Evolutionary conservation across 2,797 vertebrate species (phyloP).

Genomic region (Acrocephalus scirpaceus): DNA sequence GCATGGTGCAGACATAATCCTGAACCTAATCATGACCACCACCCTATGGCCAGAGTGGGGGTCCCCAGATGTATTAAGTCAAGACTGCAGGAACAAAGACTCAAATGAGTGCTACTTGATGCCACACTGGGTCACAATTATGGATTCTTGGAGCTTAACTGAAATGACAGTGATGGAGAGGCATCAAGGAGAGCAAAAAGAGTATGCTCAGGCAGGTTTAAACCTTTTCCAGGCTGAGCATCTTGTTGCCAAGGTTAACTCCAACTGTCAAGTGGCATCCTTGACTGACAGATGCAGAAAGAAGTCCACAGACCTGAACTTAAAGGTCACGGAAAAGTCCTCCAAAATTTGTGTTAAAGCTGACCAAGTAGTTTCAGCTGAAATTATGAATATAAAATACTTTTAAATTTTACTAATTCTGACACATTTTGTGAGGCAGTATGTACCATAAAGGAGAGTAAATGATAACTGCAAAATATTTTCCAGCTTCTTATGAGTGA

Average conservation of each 20-base stretch:
- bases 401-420: neutral
- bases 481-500: neutral
- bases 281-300: neutral
- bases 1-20: neutral
- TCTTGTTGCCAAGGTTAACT: neutral
- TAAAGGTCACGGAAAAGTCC: neutral
- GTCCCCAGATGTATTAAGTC: neutral
- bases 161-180: neutral
- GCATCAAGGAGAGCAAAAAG: neutral
- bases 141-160: neutral
- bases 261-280: neutral
- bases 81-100: neutral
- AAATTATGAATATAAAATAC: neutral
- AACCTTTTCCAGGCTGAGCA: neutral
- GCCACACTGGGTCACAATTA: neutral
- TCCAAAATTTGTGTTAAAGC: neutral
- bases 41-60: neutral
- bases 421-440: neutral
- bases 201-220: neutral
- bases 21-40: neutral
- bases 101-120: neutral
- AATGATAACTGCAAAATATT: neutral
- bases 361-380: neutral
- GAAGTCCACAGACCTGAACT: neutral
- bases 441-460: neutral